These are phyloP conservation scores for Vanessa atalanta DNA, from an alignment of 1,140 invertebrate genomes.

Conservation along the genomic window DNA sequence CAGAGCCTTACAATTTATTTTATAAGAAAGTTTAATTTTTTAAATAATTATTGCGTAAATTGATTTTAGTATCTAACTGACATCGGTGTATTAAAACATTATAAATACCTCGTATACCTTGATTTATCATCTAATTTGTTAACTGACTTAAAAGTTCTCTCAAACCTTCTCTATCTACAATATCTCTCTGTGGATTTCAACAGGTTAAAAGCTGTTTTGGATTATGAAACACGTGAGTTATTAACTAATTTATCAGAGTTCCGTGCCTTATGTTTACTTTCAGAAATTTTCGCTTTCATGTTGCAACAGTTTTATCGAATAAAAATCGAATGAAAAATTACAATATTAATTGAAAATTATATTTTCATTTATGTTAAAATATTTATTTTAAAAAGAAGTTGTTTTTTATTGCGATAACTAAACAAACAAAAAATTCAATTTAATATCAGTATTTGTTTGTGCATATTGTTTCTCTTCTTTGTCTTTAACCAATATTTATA, in stretches of 20 bases:
- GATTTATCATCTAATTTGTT: constrained; percentile 68
- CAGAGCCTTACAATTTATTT: background rate
- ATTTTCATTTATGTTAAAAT: no score
- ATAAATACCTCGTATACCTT: constrained; percentile 69
- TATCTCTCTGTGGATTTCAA: constrained; percentile 66
- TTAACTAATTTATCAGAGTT: background rate
- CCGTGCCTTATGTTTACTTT: no score
- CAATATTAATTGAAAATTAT: no score
- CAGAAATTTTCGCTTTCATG: constrained; percentile 6
- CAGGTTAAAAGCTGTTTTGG: constrained; percentile 63
- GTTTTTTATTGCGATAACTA: no score
- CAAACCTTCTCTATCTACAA: constrained; percentile 68
- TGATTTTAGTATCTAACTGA: constrained; percentile 40
- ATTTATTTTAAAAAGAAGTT: no score
- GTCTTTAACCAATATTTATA: background rate
- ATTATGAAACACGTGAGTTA: constrained; percentile 68
- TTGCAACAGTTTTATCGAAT: no score
- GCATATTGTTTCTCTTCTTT: no score
- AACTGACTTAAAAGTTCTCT: constrained; percentile 58
- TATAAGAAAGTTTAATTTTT: background rate
- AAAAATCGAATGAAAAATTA: no score
- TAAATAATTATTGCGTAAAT: background rate
- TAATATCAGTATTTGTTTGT: no score
- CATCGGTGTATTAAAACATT: constrained; percentile 65
- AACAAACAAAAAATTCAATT: no score